phyloP scores from a whole-genome alignment of 2,888 invertebrate species.

The Acronicta psi region DNA sequence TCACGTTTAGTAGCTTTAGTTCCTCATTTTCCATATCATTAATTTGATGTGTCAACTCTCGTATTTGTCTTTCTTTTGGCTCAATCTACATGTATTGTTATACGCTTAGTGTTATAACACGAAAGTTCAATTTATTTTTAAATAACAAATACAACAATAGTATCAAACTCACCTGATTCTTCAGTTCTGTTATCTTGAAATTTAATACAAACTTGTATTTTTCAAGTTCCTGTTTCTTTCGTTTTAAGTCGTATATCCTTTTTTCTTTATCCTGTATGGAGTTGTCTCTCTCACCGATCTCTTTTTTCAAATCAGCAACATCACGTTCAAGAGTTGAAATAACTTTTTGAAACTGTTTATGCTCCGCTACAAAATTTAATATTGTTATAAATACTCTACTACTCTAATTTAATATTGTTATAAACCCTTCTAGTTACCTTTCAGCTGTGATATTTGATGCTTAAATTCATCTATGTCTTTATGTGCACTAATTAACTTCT shows the following conservation, averaged over 20 bases:
- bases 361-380: slow-evolving; percentile 87
- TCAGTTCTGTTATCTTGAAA: slow-evolving; percentile 96
- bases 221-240: slow-evolving; percentile 95
- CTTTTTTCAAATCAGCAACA: slow-evolving; percentile 94
- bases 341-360: slow-evolving; percentile 91
- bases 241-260: slow-evolving; percentile 94
- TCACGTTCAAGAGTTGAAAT: slow-evolving; percentile 93
- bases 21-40: slow-evolving; percentile 95
- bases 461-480: slow-evolving; percentile 93
- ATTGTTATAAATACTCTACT: not conserved
- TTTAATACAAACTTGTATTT: slow-evolving; percentile 97
- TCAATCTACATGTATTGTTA: slow-evolving; percentile 90
- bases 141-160: slow-evolving; percentile 20
- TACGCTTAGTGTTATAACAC: slow-evolving; percentile 4
- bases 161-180: slow-evolving; percentile 89
- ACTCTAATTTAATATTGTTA: not conserved
- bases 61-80: slow-evolving; percentile 94
- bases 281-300: slow-evolving; percentile 94
- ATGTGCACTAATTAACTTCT: slow-evolving; percentile 91
- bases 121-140: not conserved
- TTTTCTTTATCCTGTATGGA: slow-evolving; percentile 96
- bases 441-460: slow-evolving; percentile 89
- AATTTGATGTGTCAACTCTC: slow-evolving; percentile 94
- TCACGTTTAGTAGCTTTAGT: slow-evolving; percentile 89
- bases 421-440: slow-evolving; percentile 80